A percentile compares a stretch with the other conserved stretches of the same genome.
Conservation (phyloP, 2,888 invertebrate genomes). For the Oligia latruncula region DNA sequence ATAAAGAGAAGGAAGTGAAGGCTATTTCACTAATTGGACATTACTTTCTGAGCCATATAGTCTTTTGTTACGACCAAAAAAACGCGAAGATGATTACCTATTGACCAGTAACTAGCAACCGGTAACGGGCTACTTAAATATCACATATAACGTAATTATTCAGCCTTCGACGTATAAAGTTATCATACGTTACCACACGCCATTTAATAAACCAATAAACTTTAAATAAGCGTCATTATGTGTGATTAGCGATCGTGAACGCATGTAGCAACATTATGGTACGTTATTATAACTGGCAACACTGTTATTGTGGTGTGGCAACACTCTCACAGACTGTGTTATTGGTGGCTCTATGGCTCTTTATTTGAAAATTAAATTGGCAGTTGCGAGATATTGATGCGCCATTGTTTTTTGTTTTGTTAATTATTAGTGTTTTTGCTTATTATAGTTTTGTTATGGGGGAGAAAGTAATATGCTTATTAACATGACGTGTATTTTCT, state of each 20-base stretch:
- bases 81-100: constrained; percentile 17
- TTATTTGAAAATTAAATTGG: constrained; percentile 61
- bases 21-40: constrained; percentile 19
- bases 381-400: constrained; percentile 41
- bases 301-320: constrained; percentile 59
- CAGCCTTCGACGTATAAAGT: constrained; percentile 53
- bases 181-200: constrained; percentile 58
- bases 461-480: neutral
- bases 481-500: neutral
- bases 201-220: constrained; percentile 62
- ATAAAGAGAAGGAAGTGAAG: neutral
- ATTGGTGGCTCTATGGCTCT: constrained; percentile 52
- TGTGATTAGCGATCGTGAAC: constrained; percentile 55
- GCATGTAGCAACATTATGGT: constrained; percentile 59
- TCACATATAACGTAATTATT: constrained; percentile 45
- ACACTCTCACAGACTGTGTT: constrained; percentile 53
- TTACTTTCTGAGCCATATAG: neutral
- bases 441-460: constrained; percentile 22
- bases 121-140: constrained; percentile 39
- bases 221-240: constrained; percentile 62
- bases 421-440: neutral
- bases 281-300: constrained; percentile 60
- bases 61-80: constrained; percentile 11
- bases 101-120: constrained; percentile 32
- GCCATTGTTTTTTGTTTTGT: constrained; percentile 31